These are phyloP conservation scores for Festucalex cinctus DNA, from an alignment of 2,113 vertebrate genomes.

Conservation along the genomic window DNA sequence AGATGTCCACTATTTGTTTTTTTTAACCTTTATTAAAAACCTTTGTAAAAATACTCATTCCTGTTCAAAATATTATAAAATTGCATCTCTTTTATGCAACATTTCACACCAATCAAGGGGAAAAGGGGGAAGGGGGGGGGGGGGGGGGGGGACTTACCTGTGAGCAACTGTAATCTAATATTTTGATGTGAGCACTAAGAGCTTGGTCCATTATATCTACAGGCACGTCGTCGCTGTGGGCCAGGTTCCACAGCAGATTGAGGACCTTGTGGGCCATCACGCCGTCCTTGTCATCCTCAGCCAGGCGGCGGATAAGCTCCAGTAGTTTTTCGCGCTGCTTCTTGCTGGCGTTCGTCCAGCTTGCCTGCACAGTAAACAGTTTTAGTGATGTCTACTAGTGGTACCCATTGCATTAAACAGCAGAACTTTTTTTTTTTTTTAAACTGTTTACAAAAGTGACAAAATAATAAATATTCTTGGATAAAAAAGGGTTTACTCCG, in stretches of 20 bases:
- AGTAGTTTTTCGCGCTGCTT: constrained; percentile 98
- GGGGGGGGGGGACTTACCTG: constrained; percentile 87
- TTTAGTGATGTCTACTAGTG: background rate
- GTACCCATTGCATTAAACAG: background rate
- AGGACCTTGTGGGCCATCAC: constrained; percentile 99
- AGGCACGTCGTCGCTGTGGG: constrained; percentile 97
- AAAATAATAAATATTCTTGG: background rate
- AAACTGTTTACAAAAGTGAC: background rate
- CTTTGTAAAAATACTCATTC: too few species aligned
- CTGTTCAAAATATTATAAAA: too few species aligned
- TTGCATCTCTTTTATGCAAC: background rate
- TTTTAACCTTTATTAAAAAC: too few species aligned
- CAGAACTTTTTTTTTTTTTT: background rate
- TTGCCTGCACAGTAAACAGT: constrained; percentile 76
- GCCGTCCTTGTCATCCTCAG: constrained; percentile 98
- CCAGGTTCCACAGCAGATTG: constrained; percentile 96
- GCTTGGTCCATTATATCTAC: constrained; percentile 99
- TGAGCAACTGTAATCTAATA: constrained; percentile 98
- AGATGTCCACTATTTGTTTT: too few species aligned
- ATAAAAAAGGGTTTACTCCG: background rate
- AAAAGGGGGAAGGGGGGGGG: too few species aligned
- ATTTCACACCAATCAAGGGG: background rate
- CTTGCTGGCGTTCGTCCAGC: constrained; percentile 99
- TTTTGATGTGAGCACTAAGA: constrained; percentile 98
- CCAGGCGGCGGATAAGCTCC: constrained; percentile 93